Percentiles rank a stretch among this genome's conserved stretches.
Evolutionary conservation across 2,888 invertebrate genomes (phyloP).

Genomic region (Drosophila neoperkinsi): DNA sequence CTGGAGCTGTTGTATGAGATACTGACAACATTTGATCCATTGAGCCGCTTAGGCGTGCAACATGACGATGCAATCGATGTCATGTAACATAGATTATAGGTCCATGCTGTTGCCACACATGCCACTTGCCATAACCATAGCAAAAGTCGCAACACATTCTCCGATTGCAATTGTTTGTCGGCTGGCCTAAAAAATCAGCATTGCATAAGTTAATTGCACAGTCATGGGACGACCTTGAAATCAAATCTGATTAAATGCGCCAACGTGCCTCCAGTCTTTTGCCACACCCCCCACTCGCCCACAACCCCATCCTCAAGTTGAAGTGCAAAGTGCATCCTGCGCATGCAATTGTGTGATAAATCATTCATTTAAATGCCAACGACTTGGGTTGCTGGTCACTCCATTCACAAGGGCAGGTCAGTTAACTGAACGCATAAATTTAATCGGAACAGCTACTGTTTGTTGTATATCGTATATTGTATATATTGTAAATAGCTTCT

Average conservation of each 20-base stretch:
- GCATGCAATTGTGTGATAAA: not conserved
- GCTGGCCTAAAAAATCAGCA: slow-evolving; percentile 1
- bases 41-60: not conserved
- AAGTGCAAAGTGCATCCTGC: slow-evolving; percentile 6
- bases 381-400: not conserved
- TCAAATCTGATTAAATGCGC: slow-evolving; percentile 32
- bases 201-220: slow-evolving; percentile 47
- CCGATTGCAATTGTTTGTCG: slow-evolving; percentile 1
- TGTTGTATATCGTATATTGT: not conserved
- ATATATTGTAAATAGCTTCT: not conserved
- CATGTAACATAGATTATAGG: slow-evolving; percentile 13
- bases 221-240: slow-evolving; percentile 23
- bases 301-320: too few relatives aligned
- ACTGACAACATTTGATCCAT: not conserved
- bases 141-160: not conserved
- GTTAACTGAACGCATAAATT: slow-evolving; percentile 58
- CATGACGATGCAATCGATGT: slow-evolving; percentile 1
- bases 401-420: slow-evolving; percentile 54
- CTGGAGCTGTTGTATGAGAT: not conserved
- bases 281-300: not conserved
- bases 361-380: not conserved
- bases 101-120: not conserved
- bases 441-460: slow-evolving; percentile 35
- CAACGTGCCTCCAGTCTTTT: not conserved
- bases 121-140: not conserved